These are phyloP conservation scores for Clamator glandarius DNA, from an alignment of 2,797 vertebrate genomes.

Conservation along the genomic window DNA sequence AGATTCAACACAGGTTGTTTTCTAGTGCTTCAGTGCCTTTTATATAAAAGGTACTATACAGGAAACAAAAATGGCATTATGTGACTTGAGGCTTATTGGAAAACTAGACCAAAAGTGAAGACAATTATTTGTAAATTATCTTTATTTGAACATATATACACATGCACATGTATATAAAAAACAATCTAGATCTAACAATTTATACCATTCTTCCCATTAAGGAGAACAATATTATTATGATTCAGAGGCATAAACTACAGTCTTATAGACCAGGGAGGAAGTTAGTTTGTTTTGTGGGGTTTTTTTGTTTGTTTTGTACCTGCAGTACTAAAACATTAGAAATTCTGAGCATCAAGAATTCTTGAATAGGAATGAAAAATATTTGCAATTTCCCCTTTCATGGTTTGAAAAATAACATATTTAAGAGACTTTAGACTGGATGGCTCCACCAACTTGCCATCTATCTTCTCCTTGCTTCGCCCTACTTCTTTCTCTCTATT, in stretches of 20 bases:
- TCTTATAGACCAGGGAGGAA: not conserved
- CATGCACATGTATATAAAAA: not conserved
- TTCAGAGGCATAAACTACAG: not conserved
- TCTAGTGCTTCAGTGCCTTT: not conserved
- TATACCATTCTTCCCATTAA: not conserved
- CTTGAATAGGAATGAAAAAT: not conserved
- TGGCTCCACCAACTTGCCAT: conserved; percentile 6
- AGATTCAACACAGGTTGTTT: not conserved
- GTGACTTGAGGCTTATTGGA: not conserved
- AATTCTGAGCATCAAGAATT: not conserved
- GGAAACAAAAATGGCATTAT: not conserved
- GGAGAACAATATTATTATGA: not conserved
- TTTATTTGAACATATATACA: not conserved
- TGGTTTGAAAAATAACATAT: conserved; percentile 42
- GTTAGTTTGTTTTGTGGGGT: not conserved
- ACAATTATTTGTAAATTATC: not conserved
- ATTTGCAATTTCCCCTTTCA: not conserved
- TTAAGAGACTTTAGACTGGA: conserved; percentile 27
- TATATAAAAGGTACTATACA: not conserved
- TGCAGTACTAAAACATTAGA: not conserved
- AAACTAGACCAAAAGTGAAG: not conserved
- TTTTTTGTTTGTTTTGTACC: not conserved
- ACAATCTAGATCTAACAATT: not conserved
- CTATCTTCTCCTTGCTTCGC: conserved; percentile 16
- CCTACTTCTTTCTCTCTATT: conserved; percentile 41